phyloP scores from a whole-genome alignment of 2,888 invertebrate species.

The Thereva nobilitata region DNA sequence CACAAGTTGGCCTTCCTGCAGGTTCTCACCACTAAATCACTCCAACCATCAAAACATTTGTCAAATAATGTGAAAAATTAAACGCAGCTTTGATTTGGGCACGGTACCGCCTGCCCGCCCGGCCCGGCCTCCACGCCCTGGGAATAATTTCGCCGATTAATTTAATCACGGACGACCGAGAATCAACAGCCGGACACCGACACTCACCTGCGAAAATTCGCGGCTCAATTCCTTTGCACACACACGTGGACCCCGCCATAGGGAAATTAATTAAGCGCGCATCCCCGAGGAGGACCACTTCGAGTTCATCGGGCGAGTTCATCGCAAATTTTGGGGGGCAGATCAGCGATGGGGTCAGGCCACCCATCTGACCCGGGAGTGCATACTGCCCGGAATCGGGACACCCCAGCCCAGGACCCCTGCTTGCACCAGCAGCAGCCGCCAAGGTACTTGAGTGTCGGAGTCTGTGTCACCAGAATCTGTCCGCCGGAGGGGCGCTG shows the following conservation, averaged over 20 bases:
- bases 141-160: slow-evolving; percentile 22
- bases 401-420: too few species aligned
- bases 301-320: too few species aligned
- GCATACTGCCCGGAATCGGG: too few species aligned
- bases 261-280: too few species aligned
- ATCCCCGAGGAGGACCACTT: too few species aligned
- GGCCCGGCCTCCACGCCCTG: not conserved
- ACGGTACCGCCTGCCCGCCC: not conserved
- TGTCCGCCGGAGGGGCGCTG: not conserved
- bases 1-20: too few species aligned
- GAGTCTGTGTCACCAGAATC: not conserved
- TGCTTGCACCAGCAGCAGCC: too few species aligned
- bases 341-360: too few species aligned
- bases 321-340: too few species aligned
- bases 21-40: too few species aligned
- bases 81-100: slow-evolving; percentile 13
- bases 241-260: too few species aligned
- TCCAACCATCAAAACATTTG: not conserved
- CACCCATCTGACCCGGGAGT: too few species aligned
- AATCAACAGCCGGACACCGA: slow-evolving; percentile 1
- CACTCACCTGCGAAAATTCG: slow-evolving; percentile 8
- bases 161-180: slow-evolving; percentile 17
- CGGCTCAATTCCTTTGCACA: slow-evolving; percentile 5
- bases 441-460: not conserved
- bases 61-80: slow-evolving; percentile 13